Evolutionary conservation across 2,797 vertebrate species (phyloP), one percentile per base, ranked within the genome.

Genomic region (Cetoscarus ocellatus): DNA sequence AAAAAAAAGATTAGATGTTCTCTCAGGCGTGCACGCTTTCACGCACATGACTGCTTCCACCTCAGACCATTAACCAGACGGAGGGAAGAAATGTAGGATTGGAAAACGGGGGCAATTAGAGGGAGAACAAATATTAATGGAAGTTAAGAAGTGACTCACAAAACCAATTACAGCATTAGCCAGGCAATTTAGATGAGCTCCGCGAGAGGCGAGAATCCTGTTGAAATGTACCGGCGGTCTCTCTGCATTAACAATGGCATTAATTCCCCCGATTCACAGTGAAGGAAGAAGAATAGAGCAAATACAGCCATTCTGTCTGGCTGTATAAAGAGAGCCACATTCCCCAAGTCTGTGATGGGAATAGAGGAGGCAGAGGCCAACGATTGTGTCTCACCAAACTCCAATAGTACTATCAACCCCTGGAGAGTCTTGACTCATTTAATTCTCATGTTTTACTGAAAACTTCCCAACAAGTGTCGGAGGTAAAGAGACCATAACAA

Each of bases 151-250:
- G 82, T 91, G 93, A 95, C 94, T 95, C 93, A 95, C 92, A 95
- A 95, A 94, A 94, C 94, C 93, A 95, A 96, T 96, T 96, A 96
- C 90, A 90, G 95, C 94, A 95, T 96, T 95, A 95, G 88, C 83
- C 70, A 75, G 79, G 85, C 89, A 90, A 92, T 92, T 93, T 89
- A 91, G 95, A 95, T 91, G 91, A 95, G 95, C 93, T 93, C 93
- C 92, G 95, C 91, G 88, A 95, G 92, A 93, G 92, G 92, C 88
- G 42, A 92, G 92, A 94, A 93, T 94, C 91, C 92, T 61, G 87
- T 93, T 95, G 96, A 94, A 97, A 96, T 94, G 94, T 94, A 93
- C 88, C 91, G 90, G 91, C 88, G 84, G 92, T 94, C 93, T 94
- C 90, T 80, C 69, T 78, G 88, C 86, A 86, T 92, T 92, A 91